Conservation (phyloP, 2,113 vertebrate species). For the Sander lucioperca region DNA sequence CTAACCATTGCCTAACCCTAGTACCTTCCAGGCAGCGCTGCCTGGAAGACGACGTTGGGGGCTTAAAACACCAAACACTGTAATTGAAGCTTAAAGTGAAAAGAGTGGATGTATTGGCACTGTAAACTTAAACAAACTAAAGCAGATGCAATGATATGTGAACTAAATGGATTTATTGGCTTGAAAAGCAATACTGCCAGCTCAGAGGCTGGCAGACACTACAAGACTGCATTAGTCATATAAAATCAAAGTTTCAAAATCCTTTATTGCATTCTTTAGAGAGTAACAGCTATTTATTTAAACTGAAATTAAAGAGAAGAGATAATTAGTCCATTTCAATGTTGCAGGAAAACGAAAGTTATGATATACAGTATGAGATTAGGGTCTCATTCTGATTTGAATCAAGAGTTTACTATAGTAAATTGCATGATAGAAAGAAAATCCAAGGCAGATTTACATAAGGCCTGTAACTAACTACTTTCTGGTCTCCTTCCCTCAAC, state of each 20-base stretch:
- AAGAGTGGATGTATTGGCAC: slow-evolving; percentile 42
- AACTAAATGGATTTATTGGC: slow-evolving; percentile 68
- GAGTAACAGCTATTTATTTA: slow-evolving; percentile 49
- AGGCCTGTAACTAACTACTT: slow-evolving; percentile 39
- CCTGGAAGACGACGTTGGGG: too few species aligned
- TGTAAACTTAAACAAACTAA: slow-evolving; percentile 53
- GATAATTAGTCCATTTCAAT: slow-evolving; percentile 45
- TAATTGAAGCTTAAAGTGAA: slow-evolving; percentile 28
- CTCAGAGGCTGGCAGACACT: slow-evolving; percentile 49
- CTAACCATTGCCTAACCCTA: too few species aligned
- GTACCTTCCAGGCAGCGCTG: too few species aligned
- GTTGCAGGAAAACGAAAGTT: slow-evolving; percentile 9
- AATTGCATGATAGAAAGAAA: slow-evolving; percentile 14
- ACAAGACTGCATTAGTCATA: slow-evolving; percentile 55
- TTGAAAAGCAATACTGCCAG: slow-evolving; percentile 47
- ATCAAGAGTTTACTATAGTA: slow-evolving; percentile 37
- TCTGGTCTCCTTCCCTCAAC: slow-evolving; percentile 10
- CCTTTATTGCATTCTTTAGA: slow-evolving; percentile 47
- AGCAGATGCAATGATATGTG: slow-evolving; percentile 58
- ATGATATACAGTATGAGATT: slow-evolving; percentile 37
- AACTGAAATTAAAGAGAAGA: slow-evolving; percentile 50
- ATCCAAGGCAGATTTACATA: slow-evolving; percentile 11
- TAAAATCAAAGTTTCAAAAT: slow-evolving; percentile 47
- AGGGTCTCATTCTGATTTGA: slow-evolving; percentile 41
- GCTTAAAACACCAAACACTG: background rate